phyloP scores from a whole-genome alignment of 53 echinoderm and acorn worm species.

The Apostichopus leukothele region DNA sequence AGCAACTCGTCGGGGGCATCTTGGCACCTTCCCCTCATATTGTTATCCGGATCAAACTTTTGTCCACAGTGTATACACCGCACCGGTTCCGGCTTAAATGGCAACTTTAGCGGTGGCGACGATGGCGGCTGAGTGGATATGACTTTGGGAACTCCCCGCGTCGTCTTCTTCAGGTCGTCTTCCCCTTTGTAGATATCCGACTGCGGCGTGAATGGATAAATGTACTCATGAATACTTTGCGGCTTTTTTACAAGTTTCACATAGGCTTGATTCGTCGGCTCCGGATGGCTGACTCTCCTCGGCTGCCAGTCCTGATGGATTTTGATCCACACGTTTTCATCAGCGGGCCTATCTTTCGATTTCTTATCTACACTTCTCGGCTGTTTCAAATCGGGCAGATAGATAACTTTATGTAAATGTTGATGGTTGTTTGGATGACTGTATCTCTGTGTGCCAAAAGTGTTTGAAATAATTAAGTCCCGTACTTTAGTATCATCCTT shows the following conservation, averaged over 20 bases:
- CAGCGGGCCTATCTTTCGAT: conserved; percentile 53
- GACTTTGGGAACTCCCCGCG: conserved; percentile 59
- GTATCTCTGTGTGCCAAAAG: conserved; percentile 27
- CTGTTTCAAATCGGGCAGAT: conserved; percentile 69
- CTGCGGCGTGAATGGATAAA: conserved; percentile 76
- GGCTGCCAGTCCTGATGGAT: conserved; percentile 85
- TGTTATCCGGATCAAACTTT: conserved; percentile 80
- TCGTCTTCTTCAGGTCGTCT: conserved; percentile 66
- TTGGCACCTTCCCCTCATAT: conserved; percentile 80
- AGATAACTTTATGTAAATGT: conserved; percentile 89
- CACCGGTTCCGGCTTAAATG: conserved; percentile 57
- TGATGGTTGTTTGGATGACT: conserved; percentile 79
- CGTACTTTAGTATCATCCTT: conserved; percentile 48
- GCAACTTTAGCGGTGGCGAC: conserved; percentile 63
- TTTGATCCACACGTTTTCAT: conserved; percentile 75
- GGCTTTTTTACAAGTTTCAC: conserved; percentile 95
- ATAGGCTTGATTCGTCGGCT: conserved; percentile 80
- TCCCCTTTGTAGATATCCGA: conserved; percentile 50
- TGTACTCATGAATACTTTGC: conserved; percentile 94
- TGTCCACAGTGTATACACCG: conserved; percentile 87
- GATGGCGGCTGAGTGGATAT: conserved; percentile 83
- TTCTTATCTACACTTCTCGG: conserved; percentile 53
- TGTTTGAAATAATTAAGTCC: conserved; percentile 44
- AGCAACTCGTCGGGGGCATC: conserved; percentile 84
- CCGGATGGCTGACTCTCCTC: conserved; percentile 53